A percentile compares a stretch with the other conserved stretches of the same genome.
Evolutionary conservation across 2,888 invertebrate genomes (phyloP).

Genomic region (Ariolimax columbianus): DNA sequence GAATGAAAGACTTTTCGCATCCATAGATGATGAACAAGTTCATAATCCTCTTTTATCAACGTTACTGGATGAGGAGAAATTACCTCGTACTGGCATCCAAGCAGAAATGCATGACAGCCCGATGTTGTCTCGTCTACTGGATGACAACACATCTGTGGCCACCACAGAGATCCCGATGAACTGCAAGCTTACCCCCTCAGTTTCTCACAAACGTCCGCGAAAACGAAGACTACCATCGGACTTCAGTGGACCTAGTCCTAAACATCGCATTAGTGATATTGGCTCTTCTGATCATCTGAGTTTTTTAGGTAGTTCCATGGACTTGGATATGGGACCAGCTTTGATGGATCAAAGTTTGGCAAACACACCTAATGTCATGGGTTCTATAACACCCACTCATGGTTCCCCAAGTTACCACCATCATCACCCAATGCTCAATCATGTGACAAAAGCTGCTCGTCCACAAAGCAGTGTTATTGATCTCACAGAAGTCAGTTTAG

Average conservation of each 20-base stretch:
- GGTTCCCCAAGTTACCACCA: conserved; percentile 37
- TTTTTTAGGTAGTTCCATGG: conserved; percentile 56
- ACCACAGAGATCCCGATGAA: conserved; percentile 53
- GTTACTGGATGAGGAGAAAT: conserved; percentile 71
- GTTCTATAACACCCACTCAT: conserved; percentile 31
- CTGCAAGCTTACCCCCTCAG: conserved; percentile 31
- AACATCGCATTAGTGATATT: conserved; percentile 70
- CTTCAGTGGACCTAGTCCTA: conserved; percentile 75
- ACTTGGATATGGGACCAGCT: conserved; percentile 50
- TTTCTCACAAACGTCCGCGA: conserved; percentile 57
- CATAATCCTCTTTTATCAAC: conserved; percentile 76
- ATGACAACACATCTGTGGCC: conserved; percentile 64
- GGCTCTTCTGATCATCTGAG: conserved; percentile 59
- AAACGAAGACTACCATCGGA: conserved; percentile 72
- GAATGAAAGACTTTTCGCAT: conserved; percentile 34
- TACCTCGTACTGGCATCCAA: conserved; percentile 31
- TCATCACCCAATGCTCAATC: conserved; percentile 51
- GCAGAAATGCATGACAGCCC: conserved; percentile 64
- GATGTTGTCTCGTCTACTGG: conserved; percentile 74
- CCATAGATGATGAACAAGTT: conserved; percentile 57
- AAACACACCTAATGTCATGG: conserved; percentile 30
- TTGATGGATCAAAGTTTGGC: conserved; percentile 29
- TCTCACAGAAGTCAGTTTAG: conserved; percentile 64
- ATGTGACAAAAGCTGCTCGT: conserved; percentile 37
- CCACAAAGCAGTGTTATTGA: conserved; percentile 65